These are phyloP conservation scores for Anadara kagoshimensis DNA, from an alignment of 1,140 invertebrate genomes.

Conservation along the genomic window DNA sequence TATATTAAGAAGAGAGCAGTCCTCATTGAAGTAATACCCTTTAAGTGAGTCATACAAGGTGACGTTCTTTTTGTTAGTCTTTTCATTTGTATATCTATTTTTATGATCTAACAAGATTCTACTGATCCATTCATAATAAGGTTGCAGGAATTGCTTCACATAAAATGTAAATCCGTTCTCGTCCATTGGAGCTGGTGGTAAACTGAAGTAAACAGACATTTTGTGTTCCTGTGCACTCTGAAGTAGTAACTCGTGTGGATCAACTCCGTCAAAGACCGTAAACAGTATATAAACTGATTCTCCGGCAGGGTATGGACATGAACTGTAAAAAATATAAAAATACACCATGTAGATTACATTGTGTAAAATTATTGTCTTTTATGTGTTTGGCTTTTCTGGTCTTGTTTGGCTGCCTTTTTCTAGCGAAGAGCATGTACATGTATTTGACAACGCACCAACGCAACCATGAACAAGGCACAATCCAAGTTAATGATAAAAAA, in stretches of 20 bases:
- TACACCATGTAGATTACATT: too few relatives aligned
- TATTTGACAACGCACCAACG: too few relatives aligned
- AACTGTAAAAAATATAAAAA: constrained; percentile 23
- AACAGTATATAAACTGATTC: constrained; percentile 53
- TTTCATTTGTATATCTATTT: constrained; percentile 33
- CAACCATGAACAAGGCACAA: too few relatives aligned
- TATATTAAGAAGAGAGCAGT: constrained; percentile 18
- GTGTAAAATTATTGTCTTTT: too few relatives aligned
- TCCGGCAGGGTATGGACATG: constrained; percentile 34
- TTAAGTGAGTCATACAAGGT: constrained; percentile 37
- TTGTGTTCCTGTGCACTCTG: constrained; percentile 44
- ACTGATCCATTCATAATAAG: too few relatives aligned
- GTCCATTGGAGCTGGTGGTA: constrained; percentile 40
- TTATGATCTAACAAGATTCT: constrained; percentile 52
- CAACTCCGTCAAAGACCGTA: constrained; percentile 54
- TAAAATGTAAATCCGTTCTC: not conserved
- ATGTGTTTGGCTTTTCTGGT: too few relatives aligned
- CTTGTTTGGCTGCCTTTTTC: too few relatives aligned
- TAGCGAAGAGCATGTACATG: too few relatives aligned
- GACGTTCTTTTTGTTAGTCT: not conserved
- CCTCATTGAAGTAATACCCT: constrained; percentile 50
- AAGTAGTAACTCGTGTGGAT: constrained; percentile 56
- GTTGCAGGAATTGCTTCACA: too few relatives aligned
- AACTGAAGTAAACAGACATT: constrained; percentile 55
- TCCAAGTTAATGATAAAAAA: too few relatives aligned